A percentile compares a stretch with the other conserved stretches of the same genome.
Evolutionary conservation across 2,888 invertebrate species (phyloP).

Genomic region (Sarcophaga subvicina): DNA sequence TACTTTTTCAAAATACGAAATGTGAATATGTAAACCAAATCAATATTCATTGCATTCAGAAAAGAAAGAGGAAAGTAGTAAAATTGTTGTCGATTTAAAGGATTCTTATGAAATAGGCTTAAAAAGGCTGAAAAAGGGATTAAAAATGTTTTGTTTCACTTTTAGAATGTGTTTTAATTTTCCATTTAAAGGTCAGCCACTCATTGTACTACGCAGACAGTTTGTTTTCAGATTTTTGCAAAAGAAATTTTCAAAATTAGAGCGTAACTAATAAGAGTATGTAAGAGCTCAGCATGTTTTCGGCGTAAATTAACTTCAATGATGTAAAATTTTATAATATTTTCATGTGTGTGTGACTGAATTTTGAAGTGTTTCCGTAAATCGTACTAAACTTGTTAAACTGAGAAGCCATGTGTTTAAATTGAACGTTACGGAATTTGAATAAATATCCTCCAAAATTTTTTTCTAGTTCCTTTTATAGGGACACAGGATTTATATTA

Average conservation of each 20-base stretch:
- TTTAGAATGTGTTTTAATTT: neutral
- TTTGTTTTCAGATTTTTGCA: neutral
- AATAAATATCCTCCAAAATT: neutral
- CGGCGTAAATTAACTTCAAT: slow-evolving; percentile 16
- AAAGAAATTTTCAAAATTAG: slow-evolving; percentile 39
- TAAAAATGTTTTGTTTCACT: neutral
- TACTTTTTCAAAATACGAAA: slow-evolving; percentile 22
- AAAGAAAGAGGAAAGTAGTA: slow-evolving; percentile 22
- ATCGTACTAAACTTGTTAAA: neutral
- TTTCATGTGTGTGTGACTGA: slow-evolving; percentile 7
- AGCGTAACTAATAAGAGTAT: slow-evolving; percentile 60
- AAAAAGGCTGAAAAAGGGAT: slow-evolving; percentile 47
- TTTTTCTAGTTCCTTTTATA: neutral
- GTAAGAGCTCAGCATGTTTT: neutral
- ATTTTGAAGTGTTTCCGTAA: neutral
- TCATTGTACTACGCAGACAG: neutral
- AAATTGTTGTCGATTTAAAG: slow-evolving; percentile 48
- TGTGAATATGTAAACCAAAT: neutral
- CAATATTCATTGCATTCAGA: neutral
- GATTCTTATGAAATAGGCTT: slow-evolving; percentile 57
- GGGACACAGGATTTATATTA: neutral
- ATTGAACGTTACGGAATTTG: neutral
- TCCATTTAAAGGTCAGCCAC: slow-evolving; percentile 26
- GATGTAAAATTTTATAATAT: slow-evolving; percentile 62
- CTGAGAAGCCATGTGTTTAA: slow-evolving; percentile 40